Evolutionary conservation across 2,113 vertebrate genomes (phyloP).

Genomic region (Onychorhynchus coronatus): DNA sequence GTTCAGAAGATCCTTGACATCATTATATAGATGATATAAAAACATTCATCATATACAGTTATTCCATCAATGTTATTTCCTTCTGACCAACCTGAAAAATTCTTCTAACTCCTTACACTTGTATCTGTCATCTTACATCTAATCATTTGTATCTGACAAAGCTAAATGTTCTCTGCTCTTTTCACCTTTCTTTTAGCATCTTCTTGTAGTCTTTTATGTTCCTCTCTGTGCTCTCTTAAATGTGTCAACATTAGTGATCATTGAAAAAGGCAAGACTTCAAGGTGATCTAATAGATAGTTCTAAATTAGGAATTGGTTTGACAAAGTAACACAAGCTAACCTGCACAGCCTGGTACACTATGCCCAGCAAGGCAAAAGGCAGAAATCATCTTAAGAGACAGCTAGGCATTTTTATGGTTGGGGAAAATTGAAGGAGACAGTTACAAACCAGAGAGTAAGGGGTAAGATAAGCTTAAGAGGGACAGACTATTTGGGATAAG

Average conservation of each 20-base stretch:
- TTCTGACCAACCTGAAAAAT: constrained; percentile 6
- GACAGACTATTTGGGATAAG: neutral
- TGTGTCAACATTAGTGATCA: neutral
- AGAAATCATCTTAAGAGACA: constrained; percentile 53
- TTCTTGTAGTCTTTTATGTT: constrained; percentile 5
- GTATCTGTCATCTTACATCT: neutral
- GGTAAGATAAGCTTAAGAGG: constrained; percentile 7
- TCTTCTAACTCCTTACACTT: neutral
- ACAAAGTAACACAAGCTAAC: constrained; percentile 17
- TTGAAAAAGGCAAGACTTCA: constrained; percentile 9
- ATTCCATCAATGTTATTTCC: neutral
- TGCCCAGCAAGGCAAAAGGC: neutral
- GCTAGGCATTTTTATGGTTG: constrained; percentile 26
- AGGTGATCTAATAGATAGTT: neutral
- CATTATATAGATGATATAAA: neutral
- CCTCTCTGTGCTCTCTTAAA: neutral
- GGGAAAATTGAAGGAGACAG: neutral
- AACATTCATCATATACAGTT: neutral
- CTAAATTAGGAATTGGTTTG: constrained; percentile 13
- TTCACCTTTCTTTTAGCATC: neutral
- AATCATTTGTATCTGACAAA: neutral
- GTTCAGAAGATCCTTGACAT: neutral
- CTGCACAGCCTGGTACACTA: neutral
- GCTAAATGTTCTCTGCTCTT: neutral
- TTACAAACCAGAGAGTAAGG: neutral